Conservation (phyloP, 2,113 vertebrate species). For the Arvicanthis niloticus region DNA sequence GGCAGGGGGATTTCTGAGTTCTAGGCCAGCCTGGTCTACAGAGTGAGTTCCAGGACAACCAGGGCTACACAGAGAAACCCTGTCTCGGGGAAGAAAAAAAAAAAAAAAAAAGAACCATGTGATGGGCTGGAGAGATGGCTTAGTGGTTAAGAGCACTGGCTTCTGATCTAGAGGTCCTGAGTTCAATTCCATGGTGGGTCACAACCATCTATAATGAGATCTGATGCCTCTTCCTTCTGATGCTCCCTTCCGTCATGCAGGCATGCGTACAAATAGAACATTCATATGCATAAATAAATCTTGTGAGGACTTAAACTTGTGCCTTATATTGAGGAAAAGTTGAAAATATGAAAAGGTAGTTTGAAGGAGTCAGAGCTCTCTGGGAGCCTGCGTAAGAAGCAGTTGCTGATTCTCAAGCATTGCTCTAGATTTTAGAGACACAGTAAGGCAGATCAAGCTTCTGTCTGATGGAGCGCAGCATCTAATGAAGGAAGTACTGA, state of each 20-base stretch:
- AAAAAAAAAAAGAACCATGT: neutral
- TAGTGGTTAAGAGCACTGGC: neutral
- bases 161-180: neutral
- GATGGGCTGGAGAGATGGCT: neutral
- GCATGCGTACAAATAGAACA: no score
- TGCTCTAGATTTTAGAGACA: neutral
- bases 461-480: neutral
- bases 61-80: no score
- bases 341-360: neutral
- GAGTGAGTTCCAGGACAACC: no score
- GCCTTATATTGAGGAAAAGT: neutral
- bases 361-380: neutral
- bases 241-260: neutral
- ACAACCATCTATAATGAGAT: neutral
- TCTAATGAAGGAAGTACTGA: neutral
- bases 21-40: no score
- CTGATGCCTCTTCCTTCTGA: neutral
- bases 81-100: no score
- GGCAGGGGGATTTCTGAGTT: no score
- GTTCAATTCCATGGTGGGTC: neutral
- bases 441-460: neutral
- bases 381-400: neutral
- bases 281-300: no score
- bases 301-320: neutral
- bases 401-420: neutral